Base-by-base conservation (phyloP, 2,113 vertebrate species). In the Ellobius talpinus region DNA sequence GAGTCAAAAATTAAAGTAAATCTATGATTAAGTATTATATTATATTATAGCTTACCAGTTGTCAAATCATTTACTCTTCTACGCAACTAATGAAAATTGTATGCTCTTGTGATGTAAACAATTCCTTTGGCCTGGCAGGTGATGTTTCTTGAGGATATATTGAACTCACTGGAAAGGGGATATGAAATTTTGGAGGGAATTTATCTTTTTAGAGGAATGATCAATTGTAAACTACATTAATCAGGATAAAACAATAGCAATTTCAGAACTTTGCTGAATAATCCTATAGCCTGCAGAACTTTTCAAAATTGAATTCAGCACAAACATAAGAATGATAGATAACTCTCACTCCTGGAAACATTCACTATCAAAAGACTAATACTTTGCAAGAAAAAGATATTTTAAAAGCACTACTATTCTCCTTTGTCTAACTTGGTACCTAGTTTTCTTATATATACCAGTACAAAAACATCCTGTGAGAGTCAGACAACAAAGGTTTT, bases 261-360 rank as follows among this genome's bases (percentile, higher is more conserved):
- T 97, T 98, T 93, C 16, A 95, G 82, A 91, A 92, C 70, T 65
- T 21, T 45, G 24, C 0, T 2, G 2, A 23, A 90, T 24, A 66
- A 47, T 73, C 36, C 7, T 24, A 42, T 45, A 93, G 33, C 17
- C 36, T 91, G 42, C 23, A 90, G 47, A 91, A 50, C 1, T 8
- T 88, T 94, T 90, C 10, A 7, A 96, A 96, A 94, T 55, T 79
- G 89, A 74, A 95, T 91, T 97, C 81, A 63, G 10, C 78, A 72
- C 76, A 97, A 97, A 87, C 47, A n/a, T 10, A 66, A 87, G 89
- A 93, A 65, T 24, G 88, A 90, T 85, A 16, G 58, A 70, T 93
- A 90, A 55, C 3, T 61, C 52, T 7, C 0, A 72, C 1, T 95
- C 19, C 87, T 58, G n/a, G 17, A 96, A 91, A 85, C 8, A 50